Evolutionary conservation across 1,140 invertebrate genomes (phyloP), one percentile per base, ranked within the genome.

Genomic region (Caenorhabditis briggsae): DNA sequence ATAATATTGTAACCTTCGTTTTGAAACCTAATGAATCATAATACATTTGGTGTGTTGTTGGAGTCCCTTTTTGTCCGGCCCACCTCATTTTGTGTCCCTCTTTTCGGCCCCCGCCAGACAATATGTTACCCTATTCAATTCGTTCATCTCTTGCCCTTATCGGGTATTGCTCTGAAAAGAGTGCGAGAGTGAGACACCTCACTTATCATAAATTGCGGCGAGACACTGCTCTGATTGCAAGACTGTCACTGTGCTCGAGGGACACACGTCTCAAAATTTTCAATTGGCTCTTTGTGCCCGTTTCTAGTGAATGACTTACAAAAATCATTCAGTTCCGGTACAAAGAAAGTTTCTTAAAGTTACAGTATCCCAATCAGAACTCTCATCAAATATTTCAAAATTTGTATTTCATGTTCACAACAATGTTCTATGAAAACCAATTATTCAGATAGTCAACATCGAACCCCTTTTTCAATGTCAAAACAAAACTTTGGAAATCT

Each of bases 1-100:
- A 50, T 78, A 50, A 78, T 78, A n/a, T 78, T 78, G 50, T n/a
- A 70, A 70, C 64, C 70, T 78, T 78, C 18, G 46, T 78, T 78
- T 78, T 78, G 70, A 78, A 78, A 78, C 70, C 46, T 78, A 78
- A 78, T 78, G 70, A 78, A 78, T 78, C 70, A 78, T 78, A 78
- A 78, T 78, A 78, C 70, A n/a, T 50, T 78, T n/a, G 64, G 8
- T 33, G 16, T 78, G 46, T 78, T 78, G 70, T 78, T 78, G 46
- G 70, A 78, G 70, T 78, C 70, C 70, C 70, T 53, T 53, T 78
- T 78, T 78, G 46, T 50, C 18, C 12, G 70, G 70, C 9, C 70
- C 70, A 48, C 70, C 70, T 23, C 46, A 78, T 53, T 53, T 78
- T 23, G 43, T 33, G 43, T 48, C 46, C 70, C 43, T 33, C 14